Evolutionary conservation across 2,888 invertebrate genomes (phyloP).

Genomic region (Drosophila paranaensis): DNA sequence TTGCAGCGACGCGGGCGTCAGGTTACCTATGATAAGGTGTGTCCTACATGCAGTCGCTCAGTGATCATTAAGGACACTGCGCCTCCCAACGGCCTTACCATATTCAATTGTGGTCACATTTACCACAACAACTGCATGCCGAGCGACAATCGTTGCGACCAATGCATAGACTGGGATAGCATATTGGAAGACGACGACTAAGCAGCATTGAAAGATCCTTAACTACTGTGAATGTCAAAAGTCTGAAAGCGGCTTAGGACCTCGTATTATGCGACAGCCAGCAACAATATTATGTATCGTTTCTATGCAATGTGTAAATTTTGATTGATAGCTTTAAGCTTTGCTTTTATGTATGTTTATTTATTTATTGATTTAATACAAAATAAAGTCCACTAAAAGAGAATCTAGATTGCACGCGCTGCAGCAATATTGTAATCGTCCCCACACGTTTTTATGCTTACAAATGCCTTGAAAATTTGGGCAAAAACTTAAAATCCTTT

Average conservation of each 20-base stretch:
- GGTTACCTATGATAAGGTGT: conserved; percentile 89
- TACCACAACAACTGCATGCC: conserved; percentile 93
- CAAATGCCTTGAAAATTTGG: not conserved
- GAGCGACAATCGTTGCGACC: conserved; percentile 83
- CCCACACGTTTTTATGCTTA: not conserved
- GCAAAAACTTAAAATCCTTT: not conserved
- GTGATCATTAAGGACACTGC: conserved; percentile 90
- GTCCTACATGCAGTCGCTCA: conserved; percentile 91
- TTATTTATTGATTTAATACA: conserved; percentile 44
- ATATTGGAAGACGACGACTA: conserved; percentile 26
- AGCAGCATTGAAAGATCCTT: not conserved
- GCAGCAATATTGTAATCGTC: too few species aligned
- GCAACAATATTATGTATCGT: conserved; percentile 17
- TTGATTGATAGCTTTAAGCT: conserved; percentile 38
- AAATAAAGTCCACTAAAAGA: conserved; percentile 19
- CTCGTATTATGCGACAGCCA: conserved; percentile 19
- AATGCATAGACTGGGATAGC: conserved; percentile 53
- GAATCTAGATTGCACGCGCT: not conserved
- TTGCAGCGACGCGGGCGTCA: conserved; percentile 92
- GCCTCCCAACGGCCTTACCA: conserved; percentile 89
- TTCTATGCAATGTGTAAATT: conserved; percentile 32
- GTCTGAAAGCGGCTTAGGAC: conserved; percentile 31
- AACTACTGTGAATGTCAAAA: conserved; percentile 28
- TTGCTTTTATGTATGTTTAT: conserved; percentile 39
- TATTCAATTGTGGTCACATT: conserved; percentile 95